A percentile compares a stretch with the other conserved stretches of the same genome.
phyloP scores from a whole-genome alignment of 2,888 invertebrate species.

The Cactoblastis cactorum region DNA sequence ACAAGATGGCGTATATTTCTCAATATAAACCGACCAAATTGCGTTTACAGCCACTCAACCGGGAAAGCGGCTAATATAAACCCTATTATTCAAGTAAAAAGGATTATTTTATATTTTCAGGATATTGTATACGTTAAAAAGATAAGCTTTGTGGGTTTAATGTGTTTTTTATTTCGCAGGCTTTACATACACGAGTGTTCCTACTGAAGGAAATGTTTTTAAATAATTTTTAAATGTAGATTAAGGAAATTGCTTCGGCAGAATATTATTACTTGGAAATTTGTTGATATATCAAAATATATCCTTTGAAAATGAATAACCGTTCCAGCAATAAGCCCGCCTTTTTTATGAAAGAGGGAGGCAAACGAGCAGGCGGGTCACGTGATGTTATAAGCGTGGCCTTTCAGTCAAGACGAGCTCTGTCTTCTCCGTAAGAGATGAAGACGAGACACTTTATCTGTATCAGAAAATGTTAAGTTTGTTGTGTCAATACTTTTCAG shows the following conservation, averaged over 20 bases:
- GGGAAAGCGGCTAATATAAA: conserved; percentile 17
- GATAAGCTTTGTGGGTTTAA: conserved; percentile 33
- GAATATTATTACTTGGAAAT: not conserved
- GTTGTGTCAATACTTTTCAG: too few species aligned
- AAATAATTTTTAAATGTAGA: conserved; percentile 8
- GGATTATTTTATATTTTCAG: not conserved
- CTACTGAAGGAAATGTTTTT: conserved; percentile 18
- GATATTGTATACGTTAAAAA: conserved; percentile 13
- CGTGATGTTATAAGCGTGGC: too few species aligned
- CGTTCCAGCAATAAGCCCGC: too few species aligned
- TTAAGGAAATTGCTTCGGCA: not conserved
- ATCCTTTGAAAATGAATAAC: too few species aligned
- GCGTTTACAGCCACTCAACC: conserved; percentile 13
- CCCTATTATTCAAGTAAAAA: conserved; percentile 21
- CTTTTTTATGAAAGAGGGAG: too few species aligned
- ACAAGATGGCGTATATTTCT: conserved; percentile 40
- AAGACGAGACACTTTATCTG: too few species aligned
- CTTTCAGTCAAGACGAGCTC: too few species aligned
- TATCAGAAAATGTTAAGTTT: too few species aligned
- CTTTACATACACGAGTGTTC: conserved; percentile 17
- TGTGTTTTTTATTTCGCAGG: conserved; percentile 40
- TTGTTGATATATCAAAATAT: too few species aligned
- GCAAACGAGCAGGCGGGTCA: too few species aligned
- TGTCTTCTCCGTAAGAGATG: too few species aligned
- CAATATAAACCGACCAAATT: conserved; percentile 31